Percentiles rank a stretch among this genome's conserved stretches.
Conservation (phyloP, 2,797 vertebrate genomes). For the Hypotaenidia philippensis region DNA sequence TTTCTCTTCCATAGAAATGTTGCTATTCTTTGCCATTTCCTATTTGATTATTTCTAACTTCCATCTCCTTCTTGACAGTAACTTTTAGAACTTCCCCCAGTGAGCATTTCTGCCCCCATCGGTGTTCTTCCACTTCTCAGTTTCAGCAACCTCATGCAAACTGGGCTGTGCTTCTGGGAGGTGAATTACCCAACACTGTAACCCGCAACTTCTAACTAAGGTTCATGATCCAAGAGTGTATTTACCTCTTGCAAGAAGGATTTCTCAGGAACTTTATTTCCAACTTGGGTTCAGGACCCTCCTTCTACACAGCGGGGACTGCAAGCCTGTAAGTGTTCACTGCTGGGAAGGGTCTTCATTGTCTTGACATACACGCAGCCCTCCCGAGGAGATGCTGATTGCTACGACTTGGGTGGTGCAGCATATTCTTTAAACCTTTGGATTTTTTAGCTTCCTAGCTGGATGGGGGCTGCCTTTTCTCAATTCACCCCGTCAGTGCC, state of each 20-base stretch:
- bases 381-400: not conserved
- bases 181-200: not conserved
- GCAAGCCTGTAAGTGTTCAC: not conserved
- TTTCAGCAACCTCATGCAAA: not conserved
- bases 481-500: not conserved
- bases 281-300: not conserved
- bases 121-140: not conserved
- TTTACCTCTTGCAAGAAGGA: not conserved
- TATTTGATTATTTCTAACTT: not conserved
- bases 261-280: not conserved
- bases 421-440: fast-evolving
- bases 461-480: not conserved
- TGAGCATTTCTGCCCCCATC: not conserved
- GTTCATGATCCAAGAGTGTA: not conserved
- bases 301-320: not conserved
- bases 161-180: not conserved
- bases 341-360: not conserved
- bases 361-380: not conserved
- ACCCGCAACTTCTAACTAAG: not conserved
- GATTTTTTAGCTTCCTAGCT: not conserved
- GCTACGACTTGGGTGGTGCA: not conserved
- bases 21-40: not conserved
- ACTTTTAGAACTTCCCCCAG: not conserved
- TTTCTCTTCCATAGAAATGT: not conserved
- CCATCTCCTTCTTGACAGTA: not conserved